Base-by-base conservation (phyloP, 2,888 invertebrate genomes). In the Ditula angustiorana region DNA sequence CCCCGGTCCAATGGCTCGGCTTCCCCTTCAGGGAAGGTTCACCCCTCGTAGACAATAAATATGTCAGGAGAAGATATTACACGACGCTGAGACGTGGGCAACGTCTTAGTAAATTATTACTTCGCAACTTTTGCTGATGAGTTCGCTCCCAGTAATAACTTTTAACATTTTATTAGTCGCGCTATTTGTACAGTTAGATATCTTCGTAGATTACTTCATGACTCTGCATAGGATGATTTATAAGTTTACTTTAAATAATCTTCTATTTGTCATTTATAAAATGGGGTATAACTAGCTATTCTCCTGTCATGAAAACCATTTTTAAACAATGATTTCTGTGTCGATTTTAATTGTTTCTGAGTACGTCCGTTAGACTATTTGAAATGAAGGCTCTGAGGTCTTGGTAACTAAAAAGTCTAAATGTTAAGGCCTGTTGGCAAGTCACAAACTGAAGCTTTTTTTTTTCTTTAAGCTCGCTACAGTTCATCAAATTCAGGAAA, bases 21-120 rank as follows among this genome's bases (percentile, higher is more conserved):
- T 71, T 79, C 78, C 81, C 81, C 82, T 78, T 75, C 74, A 69
- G 71, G 69, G 78, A 76, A 82, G 76, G 72, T 67, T 69, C 80
- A 73, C 82, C 90, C 88, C 82, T 78, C 71, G 69, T 83, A 79
- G 86, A 90, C 90, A 88, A 92, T 92, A 92, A 92, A 92, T 92
- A 90, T 92, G 92, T 91, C 92, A 91, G 87, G 81, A 83, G 79
- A 80, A 86, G 87, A 88, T 90, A 91, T 91, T 87, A 90, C 88
- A 87, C 79, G 85, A 82, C 80, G 83, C 78, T 83, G 81, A 85
- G 85, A 82, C 82, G 72, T 70, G 75, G 77, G 74, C 74, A 74
- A 71, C 74, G 74, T 79, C 88, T 85, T 86, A 89, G 83, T 90
- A 90, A 91, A 91, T 91, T 90, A 91, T 90, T 88, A 86, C 87